phyloP scores from a whole-genome alignment of 2,888 invertebrate species.

The Lepidochrysops patricia region DNA sequence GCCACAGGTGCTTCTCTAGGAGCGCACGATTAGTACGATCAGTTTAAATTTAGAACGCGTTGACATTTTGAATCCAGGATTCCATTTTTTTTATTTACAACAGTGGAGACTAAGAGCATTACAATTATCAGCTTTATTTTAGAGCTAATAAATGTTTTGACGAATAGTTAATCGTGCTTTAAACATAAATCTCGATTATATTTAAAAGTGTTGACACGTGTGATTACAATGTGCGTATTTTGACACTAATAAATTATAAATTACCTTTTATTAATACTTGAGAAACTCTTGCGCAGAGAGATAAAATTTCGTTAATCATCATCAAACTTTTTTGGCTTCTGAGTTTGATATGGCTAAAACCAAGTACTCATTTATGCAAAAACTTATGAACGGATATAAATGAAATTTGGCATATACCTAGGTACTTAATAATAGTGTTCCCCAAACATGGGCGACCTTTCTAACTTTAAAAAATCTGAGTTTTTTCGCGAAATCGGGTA shows the following conservation, averaged over 20 bases:
- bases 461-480: too few relatives aligned
- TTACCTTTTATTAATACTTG: neutral
- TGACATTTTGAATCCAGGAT: neutral
- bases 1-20: constrained; percentile 35
- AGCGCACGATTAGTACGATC: neutral
- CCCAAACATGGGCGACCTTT: too few relatives aligned
- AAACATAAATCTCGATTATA: neutral
- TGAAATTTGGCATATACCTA: too few relatives aligned
- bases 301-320: neutral
- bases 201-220: constrained; percentile 1
- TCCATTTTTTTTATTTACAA: neutral
- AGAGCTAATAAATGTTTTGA: neutral
- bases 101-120: neutral
- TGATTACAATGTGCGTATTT: neutral
- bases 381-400: too few relatives aligned
- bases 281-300: neutral
- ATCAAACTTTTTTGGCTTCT: neutral
- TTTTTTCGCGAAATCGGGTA: too few relatives aligned
- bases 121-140: too few relatives aligned
- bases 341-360: too few relatives aligned
- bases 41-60: neutral
- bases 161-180: neutral
- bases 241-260: neutral
- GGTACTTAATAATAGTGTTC: too few relatives aligned
- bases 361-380: too few relatives aligned